Base-by-base conservation (phyloP, 2,797 vertebrate species). In the Tokudaia tokunoshimensis region DNA sequence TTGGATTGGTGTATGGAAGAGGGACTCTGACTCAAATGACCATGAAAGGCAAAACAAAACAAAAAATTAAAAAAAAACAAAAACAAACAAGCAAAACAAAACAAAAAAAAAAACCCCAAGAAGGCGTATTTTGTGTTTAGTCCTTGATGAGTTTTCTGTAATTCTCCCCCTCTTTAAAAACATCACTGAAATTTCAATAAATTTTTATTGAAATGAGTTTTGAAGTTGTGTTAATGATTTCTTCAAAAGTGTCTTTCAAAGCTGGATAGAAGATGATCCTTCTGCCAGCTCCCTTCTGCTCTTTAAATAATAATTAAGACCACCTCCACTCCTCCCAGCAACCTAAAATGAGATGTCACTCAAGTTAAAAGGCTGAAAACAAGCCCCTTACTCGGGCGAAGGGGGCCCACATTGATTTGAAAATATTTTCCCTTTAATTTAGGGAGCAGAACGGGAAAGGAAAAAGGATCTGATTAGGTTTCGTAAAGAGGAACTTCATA, bases 101-200 rank as follows among this genome's bases (percentile, higher is more conserved):
- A 50, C 20, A 59, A 74, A 92, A 95, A 74, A 57, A 1, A 15
- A n/a, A 15, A 37, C 24, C 96, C n/a, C 96, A 99, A 99, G 99
- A 99, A 99, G 99, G 99, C 99, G 98, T 99, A 98, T 99, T 99
- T 99, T 99, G 98, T 99, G 99, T 99, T 99, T 98, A 98, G 98
- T 99, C 99, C 96, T 98, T 96, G 98, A 97, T 96, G 98, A 99
- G 98, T 98, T 98, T 99, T 99, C 98, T 99, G 99, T 99, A 99
- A 88, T 79, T 98, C 98, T 79, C 96, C 74, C 96, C 98, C 94
- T 75, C 99, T 98, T 59, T 99, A 98, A 98, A 98, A 99, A 98
- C 98, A 99, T 99, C 99, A 99, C 99, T 98, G 99, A 99, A 99
- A 98, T 99, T 99, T 99, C 99, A 99, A 99, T 99, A 99, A 99